Conservation (phyloP, 2,113 vertebrate species). For the Telmatochromis sp. region DNA sequence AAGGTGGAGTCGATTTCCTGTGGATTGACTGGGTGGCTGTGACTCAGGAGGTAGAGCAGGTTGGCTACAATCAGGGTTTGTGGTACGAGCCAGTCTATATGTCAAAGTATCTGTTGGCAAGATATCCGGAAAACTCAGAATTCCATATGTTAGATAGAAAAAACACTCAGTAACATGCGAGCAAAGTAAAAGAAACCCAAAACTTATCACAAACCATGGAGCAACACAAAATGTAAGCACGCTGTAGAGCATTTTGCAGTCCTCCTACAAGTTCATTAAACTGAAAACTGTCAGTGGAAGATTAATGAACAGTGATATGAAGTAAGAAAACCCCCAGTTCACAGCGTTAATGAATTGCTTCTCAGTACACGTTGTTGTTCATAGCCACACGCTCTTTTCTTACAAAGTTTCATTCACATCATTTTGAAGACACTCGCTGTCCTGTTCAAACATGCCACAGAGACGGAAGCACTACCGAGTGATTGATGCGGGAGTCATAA, state of each 20-base stretch:
- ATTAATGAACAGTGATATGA: background rate
- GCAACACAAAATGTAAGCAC: background rate
- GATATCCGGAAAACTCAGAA: background rate
- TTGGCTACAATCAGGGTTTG: background rate
- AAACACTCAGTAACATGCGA: background rate
- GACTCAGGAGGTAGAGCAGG: background rate
- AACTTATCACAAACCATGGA: background rate
- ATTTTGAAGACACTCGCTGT: background rate
- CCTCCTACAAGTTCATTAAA: background rate
- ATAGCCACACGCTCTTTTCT: background rate
- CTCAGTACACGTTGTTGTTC: background rate
- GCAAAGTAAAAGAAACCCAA: background rate
- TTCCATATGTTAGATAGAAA: background rate
- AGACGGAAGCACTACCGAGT: background rate
- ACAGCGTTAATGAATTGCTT: background rate
- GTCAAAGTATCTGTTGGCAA: background rate
- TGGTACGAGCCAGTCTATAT: background rate
- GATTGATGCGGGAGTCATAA: background rate
- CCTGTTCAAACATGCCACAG: background rate
- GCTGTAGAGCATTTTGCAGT: background rate
- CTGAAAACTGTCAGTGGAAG: background rate
- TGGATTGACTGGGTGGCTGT: background rate
- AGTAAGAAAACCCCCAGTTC: background rate
- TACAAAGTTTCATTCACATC: background rate
- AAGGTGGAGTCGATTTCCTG: background rate